Base-by-base conservation (phyloP, 2,888 invertebrate genomes). In the Rhamnusium bicolor region DNA sequence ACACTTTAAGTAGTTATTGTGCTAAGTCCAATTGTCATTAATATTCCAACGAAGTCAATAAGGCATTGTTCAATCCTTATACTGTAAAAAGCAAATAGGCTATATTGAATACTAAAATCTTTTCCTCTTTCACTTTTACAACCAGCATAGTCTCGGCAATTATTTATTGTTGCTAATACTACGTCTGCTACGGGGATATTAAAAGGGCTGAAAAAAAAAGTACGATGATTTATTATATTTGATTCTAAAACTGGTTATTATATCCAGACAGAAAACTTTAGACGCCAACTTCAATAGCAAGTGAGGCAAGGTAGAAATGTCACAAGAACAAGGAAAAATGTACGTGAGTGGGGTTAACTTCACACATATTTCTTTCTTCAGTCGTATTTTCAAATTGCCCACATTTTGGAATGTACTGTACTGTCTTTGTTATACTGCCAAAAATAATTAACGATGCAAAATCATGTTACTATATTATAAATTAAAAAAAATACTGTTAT, bases 31-130 rank as follows among this genome's bases (percentile, higher is more conserved):
- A 32, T 54, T 24, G 65, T 71, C 56, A 71, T 79, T 77, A 77
- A 79, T 79, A 79, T 79, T 76, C 79, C 58, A 54, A 14, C 49
- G 40, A 46, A 69, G 72, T 67, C 60, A 69, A 70, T 72, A 70
- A 66, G 69, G 69, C 73, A 67, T 69, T 51, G 51, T 51, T 51
- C 51, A 51, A 18, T 66, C 69, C 61, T 32, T 32, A 12, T 54
- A 40, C 56, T 27, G 67, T 67, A 67, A 67, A 67, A 56, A 54
- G 56, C 66, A 24, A 56, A 46, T 24, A 19, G 67, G 67, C 56
- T 29, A 40, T 32, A 19, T 18, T 40, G 69, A 69, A 73, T 66
- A 72, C 69, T 69, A 63, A 72, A 69, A 61, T 65, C 65, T 66
- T 40, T 47, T 16, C 56, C 40, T 69, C 67, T 61, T 70, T 72